phyloP scores from a whole-genome alignment of 2,113 vertebrate genomes.

The Rhea pennata region DNA sequence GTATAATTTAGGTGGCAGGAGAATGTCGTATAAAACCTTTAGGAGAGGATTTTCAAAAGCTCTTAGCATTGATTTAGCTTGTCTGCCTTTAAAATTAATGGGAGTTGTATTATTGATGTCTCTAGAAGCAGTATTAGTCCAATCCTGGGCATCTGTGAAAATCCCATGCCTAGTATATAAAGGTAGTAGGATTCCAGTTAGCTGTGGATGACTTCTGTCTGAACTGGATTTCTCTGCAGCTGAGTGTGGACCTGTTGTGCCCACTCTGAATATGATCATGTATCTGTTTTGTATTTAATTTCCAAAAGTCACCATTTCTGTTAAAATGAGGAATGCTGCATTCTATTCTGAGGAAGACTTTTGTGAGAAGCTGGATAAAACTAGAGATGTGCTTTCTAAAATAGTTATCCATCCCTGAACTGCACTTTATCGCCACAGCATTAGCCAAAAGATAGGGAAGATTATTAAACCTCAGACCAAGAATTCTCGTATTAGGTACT shows the following conservation, averaged over 20 bases:
- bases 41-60: conserved; percentile 46
- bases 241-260: neutral
- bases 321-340: neutral
- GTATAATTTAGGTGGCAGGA: conserved; percentile 14
- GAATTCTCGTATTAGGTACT: neutral
- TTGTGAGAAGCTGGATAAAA: neutral
- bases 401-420: neutral
- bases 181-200: neutral
- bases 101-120: neutral
- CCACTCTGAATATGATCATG: neutral
- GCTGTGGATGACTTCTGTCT: neutral
- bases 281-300: neutral
- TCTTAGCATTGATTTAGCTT: conserved; percentile 36
- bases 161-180: neutral
- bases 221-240: neutral
- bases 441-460: neutral
- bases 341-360: neutral
- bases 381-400: neutral
- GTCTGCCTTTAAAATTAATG: conserved; percentile 23
- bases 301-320: neutral
- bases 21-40: neutral
- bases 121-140: neutral
- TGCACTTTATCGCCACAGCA: neutral
- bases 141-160: neutral
- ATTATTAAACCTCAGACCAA: neutral